Evolutionary conservation across 2,888 invertebrate species (phyloP), one percentile per base, ranked within the genome.

Genomic region (Ditylenchus weischeri): DNA sequence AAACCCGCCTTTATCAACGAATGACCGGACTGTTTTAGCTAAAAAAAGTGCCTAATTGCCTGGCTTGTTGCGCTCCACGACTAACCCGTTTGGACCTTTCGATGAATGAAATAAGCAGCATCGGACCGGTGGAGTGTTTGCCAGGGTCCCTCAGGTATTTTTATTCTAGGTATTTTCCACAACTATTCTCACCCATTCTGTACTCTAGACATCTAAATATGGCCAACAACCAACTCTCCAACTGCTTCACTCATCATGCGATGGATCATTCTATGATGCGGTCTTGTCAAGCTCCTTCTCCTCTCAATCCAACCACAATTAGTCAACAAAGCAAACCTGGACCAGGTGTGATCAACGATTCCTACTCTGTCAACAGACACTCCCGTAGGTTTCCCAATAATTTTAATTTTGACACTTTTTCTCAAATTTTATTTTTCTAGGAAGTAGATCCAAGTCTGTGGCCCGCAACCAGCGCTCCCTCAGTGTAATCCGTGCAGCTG

Each of bases 61-160:
- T 98, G 50, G 90, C 95, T 2, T 98, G 98, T 83, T 86, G 92
- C 66, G 93, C 92, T 7, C 90, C 92, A 0, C 89, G 89, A 76
- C 87, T 98, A 38, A 90, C 91, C 0, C 86, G 91, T 50, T 87
- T 98, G 19, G 93, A 93, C 83, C 88, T 98, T 88, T 90, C 93
- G 0, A 91, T 91, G 82, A 96, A 96, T 84, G 78, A 81, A 64
- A 76, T 87, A 38, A 82, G 63, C 38, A 79, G 83, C 64, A 90
- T 93, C 89, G 92, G 92, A 1, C 89, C 90, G 80, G 90, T 94
- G 65, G 91, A 91, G 15, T 90, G 90, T 64, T 93, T 92, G 84
- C 95, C 96, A 0, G 89, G 89, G 51, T 89, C 89, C 59, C 86
- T 96, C 11, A 91, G 93, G 69, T 92, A 93, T 83, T 85, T 98